phyloP scores from a whole-genome alignment of 23 tunicate genomes.

The Halocynthia aurantium region DNA sequence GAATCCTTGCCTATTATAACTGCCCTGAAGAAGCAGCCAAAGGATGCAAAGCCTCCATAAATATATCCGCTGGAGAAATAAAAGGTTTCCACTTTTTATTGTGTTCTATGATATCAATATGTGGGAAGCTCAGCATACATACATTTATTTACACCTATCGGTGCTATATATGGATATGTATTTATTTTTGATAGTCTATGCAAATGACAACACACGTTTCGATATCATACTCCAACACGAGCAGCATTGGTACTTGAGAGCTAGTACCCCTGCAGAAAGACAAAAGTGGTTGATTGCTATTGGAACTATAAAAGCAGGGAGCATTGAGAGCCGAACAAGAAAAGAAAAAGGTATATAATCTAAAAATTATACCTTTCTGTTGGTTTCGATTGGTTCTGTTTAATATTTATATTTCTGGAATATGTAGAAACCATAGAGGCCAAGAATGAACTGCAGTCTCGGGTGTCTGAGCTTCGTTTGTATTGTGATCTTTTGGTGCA shows the following conservation, averaged over 20 bases:
- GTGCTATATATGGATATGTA: background rate
- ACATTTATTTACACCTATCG: no score
- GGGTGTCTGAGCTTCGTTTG: slow-evolving; percentile 73
- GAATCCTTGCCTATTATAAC: slow-evolving; percentile 79
- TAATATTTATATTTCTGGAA: background rate
- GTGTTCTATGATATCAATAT: background rate
- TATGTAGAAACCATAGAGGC: slow-evolving; percentile 1
- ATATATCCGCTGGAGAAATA: slow-evolving; percentile 78
- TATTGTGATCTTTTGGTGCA: slow-evolving; percentile 71
- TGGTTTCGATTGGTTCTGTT: background rate
- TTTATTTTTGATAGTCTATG: slow-evolving; percentile 40
- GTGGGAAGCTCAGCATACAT: no score
- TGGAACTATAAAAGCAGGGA: slow-evolving; percentile 73
- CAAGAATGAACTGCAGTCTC: slow-evolving; percentile 31
- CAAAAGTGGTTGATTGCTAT: slow-evolving; percentile 92
- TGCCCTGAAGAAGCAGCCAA: slow-evolving; percentile 72
- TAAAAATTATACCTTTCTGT: background rate
- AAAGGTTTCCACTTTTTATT: slow-evolving; percentile 26
- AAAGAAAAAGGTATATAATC: slow-evolving; percentile 10
- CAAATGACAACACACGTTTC: slow-evolving; percentile 71
- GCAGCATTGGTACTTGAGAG: slow-evolving; percentile 82
- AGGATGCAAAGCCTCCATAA: slow-evolving; percentile 82
- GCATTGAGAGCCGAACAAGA: slow-evolving; percentile 4
- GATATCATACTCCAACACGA: slow-evolving; percentile 70
- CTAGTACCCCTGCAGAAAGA: slow-evolving; percentile 69